These are phyloP conservation scores for Drosophila lacertosa DNA, from an alignment of 1,140 invertebrate species.

Conservation along the genomic window DNA sequence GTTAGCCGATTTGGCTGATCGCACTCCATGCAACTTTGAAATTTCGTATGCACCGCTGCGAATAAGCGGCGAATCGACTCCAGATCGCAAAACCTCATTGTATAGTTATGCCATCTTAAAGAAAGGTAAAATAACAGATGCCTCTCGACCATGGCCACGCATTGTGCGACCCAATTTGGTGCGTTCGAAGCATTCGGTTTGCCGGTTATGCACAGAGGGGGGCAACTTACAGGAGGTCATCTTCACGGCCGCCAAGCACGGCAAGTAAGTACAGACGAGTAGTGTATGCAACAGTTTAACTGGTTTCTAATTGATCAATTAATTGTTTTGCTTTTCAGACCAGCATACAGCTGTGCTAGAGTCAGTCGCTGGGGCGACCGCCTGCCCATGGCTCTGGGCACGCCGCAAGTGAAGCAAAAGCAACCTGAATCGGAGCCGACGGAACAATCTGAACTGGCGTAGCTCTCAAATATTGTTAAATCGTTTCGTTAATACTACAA, in stretches of 20 bases:
- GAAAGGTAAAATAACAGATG: slow-evolving; percentile 87
- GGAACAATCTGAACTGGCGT: slow-evolving; percentile 34
- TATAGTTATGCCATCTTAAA: slow-evolving; percentile 92
- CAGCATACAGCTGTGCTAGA: slow-evolving; percentile 88
- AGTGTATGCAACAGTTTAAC: too few species aligned
- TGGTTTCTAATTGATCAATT: not conserved
- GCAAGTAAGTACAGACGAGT: slow-evolving; percentile 85
- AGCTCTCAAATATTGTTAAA: slow-evolving; percentile 36
- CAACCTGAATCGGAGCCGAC: slow-evolving; percentile 14
- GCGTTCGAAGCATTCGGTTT: slow-evolving; percentile 89
- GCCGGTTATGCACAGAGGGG: slow-evolving; percentile 90
- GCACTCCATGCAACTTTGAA: slow-evolving; percentile 91
- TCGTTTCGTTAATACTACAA: slow-evolving; percentile 27
- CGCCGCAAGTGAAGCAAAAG: slow-evolving; percentile 26
- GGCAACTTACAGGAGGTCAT: slow-evolving; percentile 91
- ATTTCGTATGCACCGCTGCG: slow-evolving; percentile 87
- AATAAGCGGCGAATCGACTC: slow-evolving; percentile 82
- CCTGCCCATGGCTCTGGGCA: slow-evolving; percentile 86
- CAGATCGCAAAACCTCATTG: slow-evolving; percentile 84
- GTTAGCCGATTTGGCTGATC: slow-evolving; percentile 83
- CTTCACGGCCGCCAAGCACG: slow-evolving; percentile 90
- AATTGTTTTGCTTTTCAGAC: slow-evolving; percentile 82
- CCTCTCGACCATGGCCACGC: slow-evolving; percentile 89
- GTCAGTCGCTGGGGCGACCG: slow-evolving; percentile 90
- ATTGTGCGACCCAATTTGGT: slow-evolving; percentile 88